These are phyloP conservation scores for Hartigia nigra DNA, from an alignment of 2,888 invertebrate species.

Conservation along the genomic window DNA sequence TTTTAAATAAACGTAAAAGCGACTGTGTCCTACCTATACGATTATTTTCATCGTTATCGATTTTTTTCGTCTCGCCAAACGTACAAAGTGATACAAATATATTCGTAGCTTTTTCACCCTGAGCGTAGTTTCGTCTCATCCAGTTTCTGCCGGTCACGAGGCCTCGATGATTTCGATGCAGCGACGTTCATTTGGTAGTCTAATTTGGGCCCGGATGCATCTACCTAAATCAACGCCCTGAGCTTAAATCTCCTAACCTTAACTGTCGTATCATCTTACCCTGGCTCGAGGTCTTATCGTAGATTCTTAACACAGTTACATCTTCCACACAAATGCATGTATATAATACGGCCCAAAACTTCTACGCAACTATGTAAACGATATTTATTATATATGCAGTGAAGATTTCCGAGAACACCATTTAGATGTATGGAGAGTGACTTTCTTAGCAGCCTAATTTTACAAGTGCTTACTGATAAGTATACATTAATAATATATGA, in stretches of 20 bases:
- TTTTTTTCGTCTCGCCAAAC: slow-evolving; percentile 7
- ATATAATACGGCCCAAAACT: background rate
- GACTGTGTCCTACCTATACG: background rate
- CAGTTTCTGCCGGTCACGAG: background rate
- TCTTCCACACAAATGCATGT: background rate
- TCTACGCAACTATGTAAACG: background rate
- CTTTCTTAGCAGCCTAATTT: background rate
- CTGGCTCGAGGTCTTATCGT: background rate
- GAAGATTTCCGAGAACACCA: background rate
- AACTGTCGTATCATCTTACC: background rate
- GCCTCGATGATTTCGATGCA: slow-evolving; percentile 38
- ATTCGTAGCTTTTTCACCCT: slow-evolving; percentile 31
- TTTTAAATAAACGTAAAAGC: background rate
- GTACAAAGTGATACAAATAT: slow-evolving; percentile 31
- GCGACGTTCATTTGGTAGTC: slow-evolving; percentile 44
- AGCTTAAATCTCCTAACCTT: background rate
- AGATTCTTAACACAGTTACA: background rate
- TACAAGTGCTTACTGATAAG: background rate
- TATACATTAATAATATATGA: background rate
- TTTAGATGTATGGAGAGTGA: background rate
- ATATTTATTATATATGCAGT: background rate
- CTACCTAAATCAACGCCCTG: slow-evolving; percentile 30
- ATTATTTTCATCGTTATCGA: background rate
- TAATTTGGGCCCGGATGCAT: slow-evolving; percentile 47
- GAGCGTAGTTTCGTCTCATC: slow-evolving; percentile 7